Percentiles rank a stretch among this genome's conserved stretches.
Evolutionary conservation across 2,888 invertebrate species (phyloP).

Genomic region (Digitonthophagus gazella): DNA sequence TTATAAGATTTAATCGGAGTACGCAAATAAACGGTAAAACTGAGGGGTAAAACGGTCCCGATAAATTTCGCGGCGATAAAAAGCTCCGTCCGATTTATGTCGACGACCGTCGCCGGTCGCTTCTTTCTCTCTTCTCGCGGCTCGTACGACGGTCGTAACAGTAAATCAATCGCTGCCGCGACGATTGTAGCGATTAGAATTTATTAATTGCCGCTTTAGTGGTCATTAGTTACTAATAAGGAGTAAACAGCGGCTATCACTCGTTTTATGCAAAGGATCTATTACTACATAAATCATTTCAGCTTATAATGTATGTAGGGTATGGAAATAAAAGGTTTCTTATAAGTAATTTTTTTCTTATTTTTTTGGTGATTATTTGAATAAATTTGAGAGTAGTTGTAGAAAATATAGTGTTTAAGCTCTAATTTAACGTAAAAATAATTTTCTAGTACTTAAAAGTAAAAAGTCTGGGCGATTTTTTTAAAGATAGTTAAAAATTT

Average conservation of each 20-base stretch:
- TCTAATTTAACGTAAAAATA: too few species aligned
- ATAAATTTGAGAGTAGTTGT: too few species aligned
- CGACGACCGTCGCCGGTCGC: not conserved
- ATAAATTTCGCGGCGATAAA: not conserved
- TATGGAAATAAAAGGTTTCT: too few species aligned
- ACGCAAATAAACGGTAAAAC: not conserved
- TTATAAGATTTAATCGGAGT: not conserved
- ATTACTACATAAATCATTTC: not conserved
- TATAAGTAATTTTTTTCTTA: too few species aligned
- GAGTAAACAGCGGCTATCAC: conserved; percentile 1
- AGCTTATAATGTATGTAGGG: too few species aligned
- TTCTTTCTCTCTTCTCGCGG: not conserved
- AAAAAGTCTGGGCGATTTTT: too few species aligned
- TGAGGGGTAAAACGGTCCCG: not conserved
- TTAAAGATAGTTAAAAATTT: too few species aligned
- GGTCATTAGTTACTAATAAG: not conserved
- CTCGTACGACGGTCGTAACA: not conserved
- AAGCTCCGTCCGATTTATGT: conserved; percentile 1
- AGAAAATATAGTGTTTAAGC: too few species aligned
- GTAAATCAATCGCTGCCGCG: conserved; percentile 22
- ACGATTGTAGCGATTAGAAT: conserved; percentile 23
- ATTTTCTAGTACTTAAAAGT: too few species aligned
- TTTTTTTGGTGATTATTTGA: too few species aligned
- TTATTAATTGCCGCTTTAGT: conserved; percentile 20
- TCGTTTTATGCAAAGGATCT: not conserved